A percentile compares a stretch with the other conserved stretches of the same genome.
These are phyloP conservation scores for Aphidoletes aphidimyza DNA, from an alignment of 2,888 invertebrate species.

Conservation along the genomic window DNA sequence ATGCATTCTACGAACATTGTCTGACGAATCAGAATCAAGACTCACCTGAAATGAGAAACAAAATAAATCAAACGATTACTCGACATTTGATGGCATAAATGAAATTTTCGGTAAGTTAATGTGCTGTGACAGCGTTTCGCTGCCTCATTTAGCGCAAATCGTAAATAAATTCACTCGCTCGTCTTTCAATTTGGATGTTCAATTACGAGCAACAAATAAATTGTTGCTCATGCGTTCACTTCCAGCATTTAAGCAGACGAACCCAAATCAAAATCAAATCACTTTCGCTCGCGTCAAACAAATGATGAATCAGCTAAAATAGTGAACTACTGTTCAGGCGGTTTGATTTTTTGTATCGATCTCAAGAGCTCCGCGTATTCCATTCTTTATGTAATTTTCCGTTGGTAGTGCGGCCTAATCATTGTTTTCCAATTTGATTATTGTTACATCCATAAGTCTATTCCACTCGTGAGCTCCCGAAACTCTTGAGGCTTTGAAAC, in stretches of 20 bases:
- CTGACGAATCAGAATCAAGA: not conserved
- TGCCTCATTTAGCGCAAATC: too few species aligned
- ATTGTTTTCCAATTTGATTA: not conserved
- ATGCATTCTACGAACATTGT: not conserved
- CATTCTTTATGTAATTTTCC: constrained; percentile 2
- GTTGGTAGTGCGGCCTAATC: not conserved
- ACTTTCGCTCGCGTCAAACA: constrained; percentile 4
- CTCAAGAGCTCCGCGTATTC: not conserved
- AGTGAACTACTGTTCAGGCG: not conserved
- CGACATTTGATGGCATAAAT: not conserved
- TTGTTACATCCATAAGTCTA: not conserved
- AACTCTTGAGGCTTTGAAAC: not conserved
- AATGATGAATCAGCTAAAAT: constrained; percentile 36
- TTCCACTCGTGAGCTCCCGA: too few species aligned
- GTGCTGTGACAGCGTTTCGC: not conserved
- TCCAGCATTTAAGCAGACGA: too few species aligned
- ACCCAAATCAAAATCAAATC: not conserved
- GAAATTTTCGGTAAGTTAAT: not conserved
- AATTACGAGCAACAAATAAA: not conserved
- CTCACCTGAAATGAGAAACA: constrained; percentile 43
- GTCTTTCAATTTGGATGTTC: not conserved
- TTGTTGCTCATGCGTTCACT: not conserved
- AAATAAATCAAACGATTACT: not conserved
- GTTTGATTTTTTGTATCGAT: not conserved
- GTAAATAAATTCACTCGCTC: not conserved